A percentile compares a stretch with the other conserved stretches of the same genome.
phyloP scores from a whole-genome alignment of 37 sponge, comb jelly and placozoan species.

The Dysidea cf. avara region DNA sequence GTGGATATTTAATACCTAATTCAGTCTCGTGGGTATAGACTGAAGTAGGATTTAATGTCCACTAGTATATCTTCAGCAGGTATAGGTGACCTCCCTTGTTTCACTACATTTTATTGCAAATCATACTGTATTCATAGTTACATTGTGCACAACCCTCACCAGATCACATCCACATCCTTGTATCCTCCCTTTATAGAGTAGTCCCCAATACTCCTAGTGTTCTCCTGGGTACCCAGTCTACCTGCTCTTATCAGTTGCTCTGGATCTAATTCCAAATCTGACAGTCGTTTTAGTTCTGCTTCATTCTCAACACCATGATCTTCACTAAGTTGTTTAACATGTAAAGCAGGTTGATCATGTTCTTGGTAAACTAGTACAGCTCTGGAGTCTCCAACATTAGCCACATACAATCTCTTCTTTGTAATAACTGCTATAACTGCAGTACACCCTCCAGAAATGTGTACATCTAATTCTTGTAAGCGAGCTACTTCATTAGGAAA shows the following conservation, averaged over 20 bases:
- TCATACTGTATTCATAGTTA: too few species aligned
- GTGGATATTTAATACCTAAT: too few species aligned
- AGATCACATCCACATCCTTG: conserved; percentile 84
- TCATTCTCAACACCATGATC: conserved; percentile 86
- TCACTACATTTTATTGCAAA: too few species aligned
- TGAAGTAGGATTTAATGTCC: too few species aligned
- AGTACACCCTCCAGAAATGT: conserved; percentile 79
- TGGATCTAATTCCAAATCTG: conserved; percentile 57
- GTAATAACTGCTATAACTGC: conserved; percentile 71
- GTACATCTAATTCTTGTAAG: conserved; percentile 58
- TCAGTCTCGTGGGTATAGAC: too few species aligned
- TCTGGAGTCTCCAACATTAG: conserved; percentile 93
- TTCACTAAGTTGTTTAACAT: conserved; percentile 59
- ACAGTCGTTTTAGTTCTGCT: conserved; percentile 72
- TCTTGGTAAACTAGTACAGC: conserved; percentile 51
- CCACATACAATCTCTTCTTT: conserved; percentile 70
- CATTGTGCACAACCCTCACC: too few species aligned
- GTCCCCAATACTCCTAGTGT: conserved; percentile 93
- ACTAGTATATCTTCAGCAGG: too few species aligned
- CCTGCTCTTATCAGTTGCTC: conserved; percentile 57
- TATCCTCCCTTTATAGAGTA: conserved; percentile 88
- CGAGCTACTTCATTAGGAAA: conserved; percentile 66
- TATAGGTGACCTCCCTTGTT: too few species aligned
- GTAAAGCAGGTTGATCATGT: conserved; percentile 17
- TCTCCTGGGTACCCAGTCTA: conserved; percentile 85